A percentile compares a stretch with the other conserved stretches of the same genome.
These are phyloP conservation scores for Achlya flavicornis DNA, from an alignment of 2,888 invertebrate species.

Conservation along the genomic window DNA sequence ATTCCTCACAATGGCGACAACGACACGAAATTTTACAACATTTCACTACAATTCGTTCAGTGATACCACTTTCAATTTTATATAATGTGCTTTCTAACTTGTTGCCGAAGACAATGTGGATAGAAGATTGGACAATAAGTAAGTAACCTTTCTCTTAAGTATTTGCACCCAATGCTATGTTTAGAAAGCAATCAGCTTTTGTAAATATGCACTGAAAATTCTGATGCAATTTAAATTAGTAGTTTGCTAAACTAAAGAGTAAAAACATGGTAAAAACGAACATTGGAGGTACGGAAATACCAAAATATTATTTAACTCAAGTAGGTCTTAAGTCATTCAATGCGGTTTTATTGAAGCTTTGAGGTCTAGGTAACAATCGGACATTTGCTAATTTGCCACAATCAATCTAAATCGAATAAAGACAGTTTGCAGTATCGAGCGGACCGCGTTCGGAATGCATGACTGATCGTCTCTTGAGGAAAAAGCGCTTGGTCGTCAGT, in stretches of 20 bases:
- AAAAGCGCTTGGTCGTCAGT: conserved; percentile 72
- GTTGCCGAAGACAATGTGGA: neutral
- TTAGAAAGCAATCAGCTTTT: neutral
- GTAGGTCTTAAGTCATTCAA: neutral
- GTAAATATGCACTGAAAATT: neutral
- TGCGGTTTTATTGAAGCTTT: neutral
- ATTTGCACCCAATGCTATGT: neutral
- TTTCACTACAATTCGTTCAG: conserved; percentile 2
- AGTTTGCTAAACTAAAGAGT: neutral
- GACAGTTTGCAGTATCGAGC: conserved; percentile 54
- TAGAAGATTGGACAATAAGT: neutral
- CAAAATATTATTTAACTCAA: conserved; percentile 8
- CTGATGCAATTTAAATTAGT: conserved; percentile 8
- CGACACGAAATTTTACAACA: conserved; percentile 10
- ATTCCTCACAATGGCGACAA: conserved; percentile 30
- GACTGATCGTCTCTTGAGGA: conserved; percentile 74
- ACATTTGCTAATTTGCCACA: conserved; percentile 57
- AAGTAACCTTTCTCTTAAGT: neutral
- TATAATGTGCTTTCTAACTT: conserved; percentile 6
- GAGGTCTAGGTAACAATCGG: conserved; percentile 16
- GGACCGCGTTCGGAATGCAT: conserved; percentile 71
- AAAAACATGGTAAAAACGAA: neutral
- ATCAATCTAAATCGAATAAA: conserved; percentile 45
- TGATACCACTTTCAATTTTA: conserved; percentile 2
- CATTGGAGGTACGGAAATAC: neutral